phyloP scores from a whole-genome alignment of 2,888 invertebrate species.

The Acanthococcus lagerstroemiae region DNA sequence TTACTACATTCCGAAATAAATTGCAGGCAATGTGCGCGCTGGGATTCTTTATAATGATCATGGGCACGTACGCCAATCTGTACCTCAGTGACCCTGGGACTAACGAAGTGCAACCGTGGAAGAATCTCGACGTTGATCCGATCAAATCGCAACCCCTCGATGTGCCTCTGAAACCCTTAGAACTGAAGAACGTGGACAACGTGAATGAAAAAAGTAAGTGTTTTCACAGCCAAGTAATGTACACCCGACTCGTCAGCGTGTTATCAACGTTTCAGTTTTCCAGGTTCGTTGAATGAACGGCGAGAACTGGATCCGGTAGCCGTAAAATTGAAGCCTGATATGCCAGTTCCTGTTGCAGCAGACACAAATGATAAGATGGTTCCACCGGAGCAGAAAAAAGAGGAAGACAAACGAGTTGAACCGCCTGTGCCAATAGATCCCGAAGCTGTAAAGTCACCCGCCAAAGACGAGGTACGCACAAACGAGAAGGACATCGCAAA shows the following conservation, averaged over 20 bases:
- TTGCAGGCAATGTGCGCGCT: constrained; percentile 63
- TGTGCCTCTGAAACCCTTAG: neutral
- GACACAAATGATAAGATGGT: neutral
- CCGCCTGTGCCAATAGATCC: constrained; percentile 31
- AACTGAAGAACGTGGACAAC: neutral
- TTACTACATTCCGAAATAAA: constrained; percentile 10
- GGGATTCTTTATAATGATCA: constrained; percentile 76
- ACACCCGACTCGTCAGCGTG: neutral
- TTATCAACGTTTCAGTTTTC: no score
- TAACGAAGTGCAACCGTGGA: neutral
- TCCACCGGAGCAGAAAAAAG: neutral
- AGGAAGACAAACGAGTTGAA: constrained; percentile 32
- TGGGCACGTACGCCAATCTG: constrained; percentile 82
- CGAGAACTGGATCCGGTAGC: neutral
- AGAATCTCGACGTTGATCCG: neutral
- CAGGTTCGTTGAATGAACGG: neutral
- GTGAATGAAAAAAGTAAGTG: neutral
- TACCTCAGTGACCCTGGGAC: constrained; percentile 46
- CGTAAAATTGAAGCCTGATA: neutral
- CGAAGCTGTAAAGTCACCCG: neutral
- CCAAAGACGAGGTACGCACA: neutral
- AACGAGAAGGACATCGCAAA: neutral
- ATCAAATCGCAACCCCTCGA: neutral
- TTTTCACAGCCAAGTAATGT: neutral
- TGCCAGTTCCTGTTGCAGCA: neutral